A percentile compares a stretch with the other conserved stretches of the same genome.
phyloP scores from a whole-genome alignment of 2,888 invertebrate genomes.

The Dorcus hopei region DNA sequence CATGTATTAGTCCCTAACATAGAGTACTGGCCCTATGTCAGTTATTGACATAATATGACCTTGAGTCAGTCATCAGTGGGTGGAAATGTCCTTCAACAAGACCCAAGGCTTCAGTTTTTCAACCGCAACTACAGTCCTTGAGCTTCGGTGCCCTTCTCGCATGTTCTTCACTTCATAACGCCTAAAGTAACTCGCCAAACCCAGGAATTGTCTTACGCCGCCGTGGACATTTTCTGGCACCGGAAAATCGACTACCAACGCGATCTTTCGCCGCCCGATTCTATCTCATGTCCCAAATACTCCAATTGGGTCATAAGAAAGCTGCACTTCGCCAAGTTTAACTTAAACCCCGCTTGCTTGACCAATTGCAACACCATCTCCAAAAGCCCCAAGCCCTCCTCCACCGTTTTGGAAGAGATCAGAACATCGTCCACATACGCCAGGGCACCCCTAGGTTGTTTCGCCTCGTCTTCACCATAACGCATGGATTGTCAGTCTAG shows the following conservation, averaged over 20 bases:
- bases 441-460: conserved; percentile 13
- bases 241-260: conserved; percentile 18
- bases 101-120: no score
- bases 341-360: conserved; percentile 1
- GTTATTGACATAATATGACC: no score
- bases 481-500: background rate
- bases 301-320: conserved; percentile 18
- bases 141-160: no score
- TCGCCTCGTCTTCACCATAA: no score
- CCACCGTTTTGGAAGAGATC: conserved; percentile 13
- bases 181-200: conserved; percentile 6
- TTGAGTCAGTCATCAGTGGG: no score
- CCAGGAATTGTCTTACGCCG: conserved; percentile 16
- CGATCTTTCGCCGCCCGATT: conserved; percentile 12
- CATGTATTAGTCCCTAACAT: no score
- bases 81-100: no score
- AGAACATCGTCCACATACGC: conserved; percentile 27
- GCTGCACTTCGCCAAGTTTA: conserved; percentile 21
- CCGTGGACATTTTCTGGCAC: conserved; percentile 11
- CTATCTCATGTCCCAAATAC: conserved; percentile 2
- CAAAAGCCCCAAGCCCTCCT: conserved; percentile 6
- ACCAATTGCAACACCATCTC: conserved; percentile 4
- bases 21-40: no score
- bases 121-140: no score
- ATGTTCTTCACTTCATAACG: background rate